These are phyloP conservation scores for Lytechinus pictus DNA, from an alignment of 35 echinoderm and acorn worm species.

Conservation along the genomic window DNA sequence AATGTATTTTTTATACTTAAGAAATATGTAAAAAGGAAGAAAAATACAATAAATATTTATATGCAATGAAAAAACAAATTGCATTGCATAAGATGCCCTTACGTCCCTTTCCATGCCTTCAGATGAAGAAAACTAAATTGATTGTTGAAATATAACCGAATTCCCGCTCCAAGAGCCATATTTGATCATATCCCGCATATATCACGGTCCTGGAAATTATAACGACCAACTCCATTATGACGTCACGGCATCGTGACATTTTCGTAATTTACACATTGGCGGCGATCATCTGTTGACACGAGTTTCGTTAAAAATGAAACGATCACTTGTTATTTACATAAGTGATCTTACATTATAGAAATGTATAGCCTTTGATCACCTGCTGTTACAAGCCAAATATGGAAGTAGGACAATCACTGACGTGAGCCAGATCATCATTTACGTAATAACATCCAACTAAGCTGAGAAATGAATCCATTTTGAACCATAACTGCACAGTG, in stretches of 20 bases:
- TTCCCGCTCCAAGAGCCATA: too few relatives aligned
- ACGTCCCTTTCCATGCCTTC: too few relatives aligned
- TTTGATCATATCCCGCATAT: too few relatives aligned
- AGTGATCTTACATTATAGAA: neutral
- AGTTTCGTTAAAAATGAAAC: neutral
- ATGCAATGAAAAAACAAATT: too few relatives aligned
- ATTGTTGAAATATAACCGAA: too few relatives aligned
- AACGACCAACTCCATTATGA: too few relatives aligned
- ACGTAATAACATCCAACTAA: neutral
- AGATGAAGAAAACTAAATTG: too few relatives aligned
- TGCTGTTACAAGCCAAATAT: neutral
- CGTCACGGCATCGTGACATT: neutral
- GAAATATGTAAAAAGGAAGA: too few relatives aligned
- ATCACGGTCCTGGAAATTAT: too few relatives aligned
- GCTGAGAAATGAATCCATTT: neutral
- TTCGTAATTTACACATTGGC: neutral
- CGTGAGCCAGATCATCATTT: neutral
- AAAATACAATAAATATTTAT: too few relatives aligned
- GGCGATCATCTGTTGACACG: neutral
- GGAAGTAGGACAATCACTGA: neutral
- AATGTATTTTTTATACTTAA: too few relatives aligned
- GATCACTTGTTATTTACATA: neutral
- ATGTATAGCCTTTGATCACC: neutral
- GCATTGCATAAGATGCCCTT: too few relatives aligned
- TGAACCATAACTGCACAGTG: neutral